A percentile compares a stretch with the other conserved stretches of the same genome.
These are phyloP conservation scores for Melanostoma scalare DNA, from an alignment of 2,888 invertebrate species.

Conservation along the genomic window DNA sequence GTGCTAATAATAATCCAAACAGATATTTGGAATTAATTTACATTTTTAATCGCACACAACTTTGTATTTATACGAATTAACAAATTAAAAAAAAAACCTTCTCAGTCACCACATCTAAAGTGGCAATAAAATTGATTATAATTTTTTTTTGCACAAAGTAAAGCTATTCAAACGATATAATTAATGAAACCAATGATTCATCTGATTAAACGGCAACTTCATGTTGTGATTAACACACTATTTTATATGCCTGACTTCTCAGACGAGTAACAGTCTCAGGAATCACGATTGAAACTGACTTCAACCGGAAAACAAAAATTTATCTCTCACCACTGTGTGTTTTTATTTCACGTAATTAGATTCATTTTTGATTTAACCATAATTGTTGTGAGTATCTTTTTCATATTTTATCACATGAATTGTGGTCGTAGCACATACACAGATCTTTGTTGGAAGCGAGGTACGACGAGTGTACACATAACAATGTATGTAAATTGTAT, in stretches of 20 bases:
- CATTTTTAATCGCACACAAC: neutral
- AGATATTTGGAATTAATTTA: constrained; percentile 6
- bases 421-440: constrained; percentile 4
- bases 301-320: constrained; percentile 3
- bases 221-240: constrained; percentile 35
- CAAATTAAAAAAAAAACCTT: neutral
- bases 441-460: neutral
- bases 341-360: constrained; percentile 19
- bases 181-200: constrained; percentile 13
- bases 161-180: neutral
- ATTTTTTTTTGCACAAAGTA: neutral
- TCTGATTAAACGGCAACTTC: constrained; percentile 15
- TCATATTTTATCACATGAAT: constrained; percentile 26
- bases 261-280: neutral
- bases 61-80: too few species aligned
- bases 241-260: neutral
- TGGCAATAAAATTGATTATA: constrained; percentile 6
- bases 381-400: constrained; percentile 14
- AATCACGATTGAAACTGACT: neutral
- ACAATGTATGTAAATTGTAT: constrained; percentile 8
- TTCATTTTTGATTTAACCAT: constrained; percentile 22
- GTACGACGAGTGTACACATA: neutral
- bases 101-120: neutral
- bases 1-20: constrained; percentile 10
- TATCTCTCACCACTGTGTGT: neutral